Evolutionary conservation across 1,140 invertebrate genomes (phyloP).

Genomic region (Drosophila littoralis): DNA sequence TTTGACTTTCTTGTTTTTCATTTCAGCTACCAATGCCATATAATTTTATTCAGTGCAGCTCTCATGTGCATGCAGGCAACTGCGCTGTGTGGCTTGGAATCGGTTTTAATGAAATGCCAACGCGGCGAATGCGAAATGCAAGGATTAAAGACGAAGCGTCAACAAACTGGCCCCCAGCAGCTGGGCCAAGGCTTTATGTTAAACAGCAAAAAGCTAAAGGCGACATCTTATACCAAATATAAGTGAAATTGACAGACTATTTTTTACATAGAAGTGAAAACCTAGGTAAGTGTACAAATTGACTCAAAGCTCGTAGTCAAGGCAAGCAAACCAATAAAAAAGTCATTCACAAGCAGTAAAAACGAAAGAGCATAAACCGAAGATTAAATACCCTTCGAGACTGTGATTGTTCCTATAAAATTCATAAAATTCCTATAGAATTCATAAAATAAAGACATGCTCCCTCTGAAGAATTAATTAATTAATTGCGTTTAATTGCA

Average conservation of each 20-base stretch:
- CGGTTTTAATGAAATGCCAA: constrained; percentile 66
- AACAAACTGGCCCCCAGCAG: constrained; percentile 32
- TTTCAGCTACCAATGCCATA: constrained; percentile 22
- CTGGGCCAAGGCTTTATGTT: constrained; percentile 23
- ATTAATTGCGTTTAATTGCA: too few relatives aligned
- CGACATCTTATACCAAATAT: too few relatives aligned
- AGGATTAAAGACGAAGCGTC: constrained; percentile 24
- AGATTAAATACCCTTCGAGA: too few relatives aligned
- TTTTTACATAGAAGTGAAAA: too few relatives aligned
- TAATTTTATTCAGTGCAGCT: constrained; percentile 48
- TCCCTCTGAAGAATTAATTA: too few relatives aligned
- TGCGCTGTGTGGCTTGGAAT: constrained; percentile 26
- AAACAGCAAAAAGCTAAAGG: constrained; percentile 14
- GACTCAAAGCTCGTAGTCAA: not conserved
- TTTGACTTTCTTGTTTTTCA: constrained; percentile 26
- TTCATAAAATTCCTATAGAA: too few relatives aligned
- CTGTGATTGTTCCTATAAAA: too few relatives aligned
- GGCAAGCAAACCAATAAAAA: not conserved
- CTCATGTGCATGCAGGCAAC: constrained; percentile 27
- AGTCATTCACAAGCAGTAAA: not conserved
- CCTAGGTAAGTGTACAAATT: too few relatives aligned
- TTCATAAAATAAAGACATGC: too few relatives aligned
- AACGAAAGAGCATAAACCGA: not conserved
- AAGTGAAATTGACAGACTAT: too few relatives aligned
- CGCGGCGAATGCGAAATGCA: constrained; percentile 50